Percentiles rank a stretch among this genome's conserved stretches.
phyloP scores from a whole-genome alignment of 2,797 vertebrate species.

The Poecilia gillii region DNA sequence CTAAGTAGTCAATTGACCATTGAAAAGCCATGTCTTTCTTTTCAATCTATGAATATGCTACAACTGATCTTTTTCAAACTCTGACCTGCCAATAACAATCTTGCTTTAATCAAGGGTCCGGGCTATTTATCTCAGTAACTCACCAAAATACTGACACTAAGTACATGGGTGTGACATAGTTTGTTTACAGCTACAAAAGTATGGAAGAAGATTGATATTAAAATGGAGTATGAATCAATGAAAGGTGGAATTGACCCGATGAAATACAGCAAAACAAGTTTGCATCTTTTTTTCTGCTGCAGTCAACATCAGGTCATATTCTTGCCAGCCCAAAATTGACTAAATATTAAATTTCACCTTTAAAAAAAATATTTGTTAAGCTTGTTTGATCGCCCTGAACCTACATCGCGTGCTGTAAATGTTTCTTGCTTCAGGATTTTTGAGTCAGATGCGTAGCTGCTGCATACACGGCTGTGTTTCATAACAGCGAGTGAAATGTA shows the following conservation, averaged over 20 bases:
- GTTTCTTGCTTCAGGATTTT: slow-evolving; percentile 8
- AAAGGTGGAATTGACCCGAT: not conserved
- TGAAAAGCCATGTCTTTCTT: not conserved
- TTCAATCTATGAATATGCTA: not conserved
- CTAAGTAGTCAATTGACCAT: not conserved
- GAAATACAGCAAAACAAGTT: not conserved
- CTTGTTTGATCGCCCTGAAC: not conserved
- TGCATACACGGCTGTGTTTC: slow-evolving; percentile 6
- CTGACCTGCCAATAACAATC: too few relatives aligned
- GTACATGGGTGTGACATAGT: not conserved
- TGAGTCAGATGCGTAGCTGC: slow-evolving; percentile 9
- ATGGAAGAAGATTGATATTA: not conserved
- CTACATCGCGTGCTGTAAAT: not conserved
- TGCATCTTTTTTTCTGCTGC: not conserved
- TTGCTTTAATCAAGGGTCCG: too few relatives aligned
- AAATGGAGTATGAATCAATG: not conserved
- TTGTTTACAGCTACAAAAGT: not conserved
- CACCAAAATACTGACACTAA: not conserved
- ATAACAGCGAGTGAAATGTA: not conserved
- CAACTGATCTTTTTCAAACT: not conserved
- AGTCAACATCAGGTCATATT: not conserved
- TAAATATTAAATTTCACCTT: not conserved
- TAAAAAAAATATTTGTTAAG: not conserved
- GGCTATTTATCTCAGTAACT: not conserved
- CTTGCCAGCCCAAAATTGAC: not conserved